Evolutionary conservation across 2,113 vertebrate genomes (phyloP), one percentile per base, ranked within the genome.

Genomic region (Himantopus leucocephalus): DNA sequence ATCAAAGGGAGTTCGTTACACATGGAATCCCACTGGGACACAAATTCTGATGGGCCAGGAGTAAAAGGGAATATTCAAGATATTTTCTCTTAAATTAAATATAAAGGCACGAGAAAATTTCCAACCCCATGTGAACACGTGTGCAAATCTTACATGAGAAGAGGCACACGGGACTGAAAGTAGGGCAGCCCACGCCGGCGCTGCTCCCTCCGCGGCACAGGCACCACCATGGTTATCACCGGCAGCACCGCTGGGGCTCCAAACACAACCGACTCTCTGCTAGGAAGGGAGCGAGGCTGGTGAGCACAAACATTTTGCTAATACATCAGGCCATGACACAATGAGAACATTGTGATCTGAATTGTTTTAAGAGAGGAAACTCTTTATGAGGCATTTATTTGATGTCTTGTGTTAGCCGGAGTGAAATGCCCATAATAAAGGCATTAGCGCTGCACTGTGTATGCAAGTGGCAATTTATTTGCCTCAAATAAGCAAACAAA

Each of bases 71-170:
- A 95, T 92, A 96, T 75, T 92, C 52, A 87, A 87, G 94, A 62
- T 77, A 89, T 91, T 94, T 96, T 76, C 80, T 58, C 52, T 90
- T 94, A 8, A 89, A 96, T 95, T 94, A 96, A 96, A 96, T 32
- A 92, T 94, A 88, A 80, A 67, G 64, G 62, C 14, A 77, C 2
- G 15, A 76, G 55, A 41, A 58, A 47, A 66, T 30, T 37, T 78
- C 41, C 90, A 43, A n/a, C 30, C 59, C 50, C 7, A 6, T 78
- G 67, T 75, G 85, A 90, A 70, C 80, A 72, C 29, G 7, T 37
- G 85, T 85, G 84, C 29, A 34, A 84, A 45, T n/a, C 48, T 84
- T 64, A 39, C 2, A 1, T 26, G 81, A 63, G 91, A 22, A 29
- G 83, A 71, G 58, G 70, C 87, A 81, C 88, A 11, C 0, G 78